Conservation (phyloP, 2,113 vertebrate genomes). For the Anthoscopus minutus region DNA sequence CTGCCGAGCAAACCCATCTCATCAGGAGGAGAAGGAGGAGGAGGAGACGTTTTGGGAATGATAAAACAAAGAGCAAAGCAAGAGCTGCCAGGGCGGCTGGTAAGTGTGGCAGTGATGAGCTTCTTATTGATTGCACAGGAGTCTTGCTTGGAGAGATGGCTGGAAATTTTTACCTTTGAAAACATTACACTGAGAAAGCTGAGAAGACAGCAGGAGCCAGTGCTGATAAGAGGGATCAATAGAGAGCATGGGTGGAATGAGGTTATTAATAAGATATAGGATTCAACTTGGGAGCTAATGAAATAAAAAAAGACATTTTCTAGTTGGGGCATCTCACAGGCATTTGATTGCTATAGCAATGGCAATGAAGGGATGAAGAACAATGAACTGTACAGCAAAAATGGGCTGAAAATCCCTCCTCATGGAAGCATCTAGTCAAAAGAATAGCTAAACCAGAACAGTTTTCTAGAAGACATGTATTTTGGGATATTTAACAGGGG, state of each 20-base stretch:
- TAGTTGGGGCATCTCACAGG: neutral
- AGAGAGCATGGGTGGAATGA: neutral
- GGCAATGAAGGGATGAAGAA: slow-evolving; percentile 16
- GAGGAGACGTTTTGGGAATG: neutral
- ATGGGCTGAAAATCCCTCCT: neutral
- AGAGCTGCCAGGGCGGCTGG: slow-evolving; percentile 11
- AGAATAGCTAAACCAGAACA: neutral
- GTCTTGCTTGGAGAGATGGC: neutral
- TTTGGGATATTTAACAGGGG: neutral
- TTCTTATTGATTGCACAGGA: neutral
- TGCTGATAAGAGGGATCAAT: neutral
- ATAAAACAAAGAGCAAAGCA: slow-evolving; percentile 58
- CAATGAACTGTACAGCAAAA: slow-evolving; percentile 15
- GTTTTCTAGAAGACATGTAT: neutral
- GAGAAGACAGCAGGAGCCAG: neutral
- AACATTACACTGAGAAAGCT: neutral
- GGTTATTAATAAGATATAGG: slow-evolving; percentile 41
- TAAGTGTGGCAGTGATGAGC: slow-evolving; percentile 1
- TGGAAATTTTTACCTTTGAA: neutral
- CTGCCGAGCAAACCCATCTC: neutral
- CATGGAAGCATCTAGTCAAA: neutral
- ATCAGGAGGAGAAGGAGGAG: neutral
- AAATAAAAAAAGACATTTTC: slow-evolving; percentile 29
- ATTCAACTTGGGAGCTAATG: neutral
- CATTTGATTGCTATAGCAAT: slow-evolving; percentile 12